phyloP scores from a whole-genome alignment of 1,140 invertebrate species.

The Calosoma granatense region DNA sequence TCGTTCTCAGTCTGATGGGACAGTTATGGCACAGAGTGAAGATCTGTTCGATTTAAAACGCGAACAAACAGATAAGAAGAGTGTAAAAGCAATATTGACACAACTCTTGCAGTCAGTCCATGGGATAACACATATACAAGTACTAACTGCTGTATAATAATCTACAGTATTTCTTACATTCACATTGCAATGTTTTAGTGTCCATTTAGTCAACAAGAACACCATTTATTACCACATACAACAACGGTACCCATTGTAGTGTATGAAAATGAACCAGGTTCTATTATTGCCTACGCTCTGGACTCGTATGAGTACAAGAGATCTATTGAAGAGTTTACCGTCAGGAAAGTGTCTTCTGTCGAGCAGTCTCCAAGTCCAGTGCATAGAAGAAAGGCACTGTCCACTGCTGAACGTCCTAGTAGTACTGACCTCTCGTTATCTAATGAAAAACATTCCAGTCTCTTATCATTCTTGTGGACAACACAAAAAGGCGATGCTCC shows the following conservation, averaged over 20 bases:
- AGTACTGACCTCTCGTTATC: constrained; percentile 28
- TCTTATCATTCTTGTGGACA: constrained; percentile 39
- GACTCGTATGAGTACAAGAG: constrained; percentile 61
- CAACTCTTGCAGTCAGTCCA: constrained; percentile 48
- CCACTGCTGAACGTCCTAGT: constrained; percentile 34
- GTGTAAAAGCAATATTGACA: constrained; percentile 59
- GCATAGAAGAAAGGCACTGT: constrained; percentile 35
- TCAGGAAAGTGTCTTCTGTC: constrained; percentile 24
- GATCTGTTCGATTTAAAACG: constrained; percentile 26
- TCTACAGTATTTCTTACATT: background rate
- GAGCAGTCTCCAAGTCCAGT: constrained; percentile 39
- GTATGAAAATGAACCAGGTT: constrained; percentile 77
- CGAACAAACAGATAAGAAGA: constrained; percentile 44
- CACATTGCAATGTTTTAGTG: constrained; percentile 31
- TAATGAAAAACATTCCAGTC: constrained; percentile 36
- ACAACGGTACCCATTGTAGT: constrained; percentile 63
- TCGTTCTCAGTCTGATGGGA: constrained; percentile 36
- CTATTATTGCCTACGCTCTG: constrained; percentile 79
- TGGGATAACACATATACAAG: constrained; percentile 39
- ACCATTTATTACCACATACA: constrained; percentile 47
- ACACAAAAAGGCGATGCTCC: constrained; percentile 13
- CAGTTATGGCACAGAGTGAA: constrained; percentile 21
- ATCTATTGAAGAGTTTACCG: constrained; percentile 41
- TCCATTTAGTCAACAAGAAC: constrained; percentile 53
- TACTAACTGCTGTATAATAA: constrained; percentile 12